Evolutionary conservation across 53 echinoderm and acorn worm genomes (phyloP).

Genomic region (Paracentrotus lividus): DNA sequence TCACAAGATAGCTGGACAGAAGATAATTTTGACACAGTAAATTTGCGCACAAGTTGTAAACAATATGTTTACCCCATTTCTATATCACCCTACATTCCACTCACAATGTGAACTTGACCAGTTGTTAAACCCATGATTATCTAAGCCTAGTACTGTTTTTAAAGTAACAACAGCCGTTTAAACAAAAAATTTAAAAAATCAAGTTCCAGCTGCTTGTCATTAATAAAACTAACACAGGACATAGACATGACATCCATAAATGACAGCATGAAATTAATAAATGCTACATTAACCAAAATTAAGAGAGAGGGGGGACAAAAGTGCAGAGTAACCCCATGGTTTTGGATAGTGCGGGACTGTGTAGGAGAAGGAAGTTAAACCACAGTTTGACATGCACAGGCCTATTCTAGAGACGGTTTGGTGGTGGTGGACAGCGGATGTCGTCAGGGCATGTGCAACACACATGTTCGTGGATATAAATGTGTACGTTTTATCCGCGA

Average conservation of each 20-base stretch:
- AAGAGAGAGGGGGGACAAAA: constrained; percentile 22
- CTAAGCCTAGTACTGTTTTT: neutral
- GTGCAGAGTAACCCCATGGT: constrained; percentile 51
- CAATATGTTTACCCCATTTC: neutral
- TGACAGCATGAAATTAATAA: constrained; percentile 49
- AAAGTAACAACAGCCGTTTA: neutral
- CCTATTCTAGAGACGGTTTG: neutral
- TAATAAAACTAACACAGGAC: constrained; percentile 8
- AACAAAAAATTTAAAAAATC: neutral
- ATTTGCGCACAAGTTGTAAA: too few species aligned
- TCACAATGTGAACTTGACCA: neutral
- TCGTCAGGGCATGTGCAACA: constrained; percentile 14
- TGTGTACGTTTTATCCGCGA: neutral
- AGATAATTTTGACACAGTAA: neutral
- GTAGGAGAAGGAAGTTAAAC: constrained; percentile 35
- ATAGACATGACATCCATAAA: constrained; percentile 39
- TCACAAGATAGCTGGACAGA: neutral
- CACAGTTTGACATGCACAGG: constrained; percentile 15
- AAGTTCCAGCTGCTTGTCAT: constrained; percentile 44
- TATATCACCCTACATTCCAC: neutral
- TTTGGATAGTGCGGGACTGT: constrained; percentile 56
- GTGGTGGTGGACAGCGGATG: constrained; percentile 37
- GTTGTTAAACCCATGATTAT: neutral
- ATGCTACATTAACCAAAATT: constrained; percentile 34
- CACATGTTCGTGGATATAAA: constrained; percentile 38